Evolutionary conservation across 1,140 invertebrate species (phyloP), one percentile per base, ranked within the genome.

Genomic region (Zaprionus nigranus): DNA sequence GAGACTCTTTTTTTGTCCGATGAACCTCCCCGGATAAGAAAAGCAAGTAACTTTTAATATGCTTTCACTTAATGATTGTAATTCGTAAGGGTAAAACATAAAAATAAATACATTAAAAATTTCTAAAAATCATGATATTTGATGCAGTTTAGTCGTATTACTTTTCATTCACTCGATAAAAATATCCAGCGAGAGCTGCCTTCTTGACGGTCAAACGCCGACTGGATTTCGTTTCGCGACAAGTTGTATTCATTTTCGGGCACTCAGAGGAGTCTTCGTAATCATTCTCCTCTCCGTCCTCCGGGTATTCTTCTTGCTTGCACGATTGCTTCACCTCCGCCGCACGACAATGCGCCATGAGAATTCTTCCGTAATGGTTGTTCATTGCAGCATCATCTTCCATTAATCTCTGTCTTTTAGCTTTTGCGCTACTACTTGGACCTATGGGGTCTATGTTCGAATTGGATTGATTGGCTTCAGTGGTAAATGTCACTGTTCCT

Each of bases 171-270:
- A 26, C 15, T 1, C 58, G 58, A 28, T 61, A 61, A 4, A 3
- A 43, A 22, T 43, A 61, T 9, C 58, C 58, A 2, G 36, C 58
- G 26, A 61, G 6, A 24, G 58, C 58, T 20, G 58, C 24, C 5
- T 15, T 38, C 24, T 26, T 61, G 15, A 17, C 3, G 11, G 22
- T 9, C 20, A 46, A 46, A n/a, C 40, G n/a, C 7, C 5, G 4
- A 0, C 2, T n/a, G 5, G n/a, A 43, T 43, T 5, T 7, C 1
- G 38, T 6, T n/a, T n/a, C 6, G 6, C 40, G 40, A 43, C 40
- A 43, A 46, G n/a, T 3, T 2, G 6, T n/a, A 2, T 46, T 46
- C 1, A 6, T 15, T 40, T 7, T 7, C 6, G 40, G 6, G n/a
- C n/a, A 9, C 40, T 46, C 2, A n/a, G 40, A n/a, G 3, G 34